Evolutionary conservation across 2,888 invertebrate genomes (phyloP).

Genomic region (Eupithecia vulgata): DNA sequence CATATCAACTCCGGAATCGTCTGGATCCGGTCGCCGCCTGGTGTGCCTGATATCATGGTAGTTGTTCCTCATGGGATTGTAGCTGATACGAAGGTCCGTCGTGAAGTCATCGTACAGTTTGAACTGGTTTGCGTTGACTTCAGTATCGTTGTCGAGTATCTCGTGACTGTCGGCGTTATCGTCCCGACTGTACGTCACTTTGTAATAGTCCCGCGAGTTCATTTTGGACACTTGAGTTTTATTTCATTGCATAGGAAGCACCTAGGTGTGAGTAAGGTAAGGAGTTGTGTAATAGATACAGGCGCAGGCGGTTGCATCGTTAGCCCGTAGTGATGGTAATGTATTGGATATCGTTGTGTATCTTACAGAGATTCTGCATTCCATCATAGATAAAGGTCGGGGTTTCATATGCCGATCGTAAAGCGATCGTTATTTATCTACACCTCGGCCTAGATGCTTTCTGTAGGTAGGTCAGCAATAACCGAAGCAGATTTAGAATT

Average conservation of each 20-base stretch:
- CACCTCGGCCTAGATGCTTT: conserved; percentile 50
- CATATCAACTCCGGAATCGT: conserved; percentile 79
- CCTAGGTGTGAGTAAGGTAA: conserved; percentile 40
- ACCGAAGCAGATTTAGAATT: conserved; percentile 57
- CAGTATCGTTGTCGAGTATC: conserved; percentile 76
- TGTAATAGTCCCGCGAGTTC: conserved; percentile 75
- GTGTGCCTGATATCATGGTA: conserved; percentile 60
- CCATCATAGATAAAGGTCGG: conserved; percentile 23
- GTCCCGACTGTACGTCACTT: conserved; percentile 68
- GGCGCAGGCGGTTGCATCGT: conserved; percentile 53
- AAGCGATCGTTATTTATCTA: conserved; percentile 38
- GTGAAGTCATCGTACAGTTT: conserved; percentile 80
- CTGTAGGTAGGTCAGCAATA: conserved; percentile 62
- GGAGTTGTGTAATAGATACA: conserved; percentile 36
- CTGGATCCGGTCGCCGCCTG: conserved; percentile 66
- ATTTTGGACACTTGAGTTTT: conserved; percentile 56
- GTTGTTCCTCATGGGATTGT: conserved; percentile 67
- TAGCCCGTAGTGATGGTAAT: conserved; percentile 35
- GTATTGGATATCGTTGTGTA: conserved; percentile 68
- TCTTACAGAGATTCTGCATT: conserved; percentile 35
- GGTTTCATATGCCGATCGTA: conserved; percentile 36
- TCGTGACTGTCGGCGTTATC: conserved; percentile 60
- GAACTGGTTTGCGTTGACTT: conserved; percentile 80
- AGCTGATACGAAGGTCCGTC: conserved; percentile 73
- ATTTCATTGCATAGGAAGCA: conserved; percentile 46